Base-by-base conservation (phyloP, 2,888 invertebrate genomes). In the Timandra comae region DNA sequence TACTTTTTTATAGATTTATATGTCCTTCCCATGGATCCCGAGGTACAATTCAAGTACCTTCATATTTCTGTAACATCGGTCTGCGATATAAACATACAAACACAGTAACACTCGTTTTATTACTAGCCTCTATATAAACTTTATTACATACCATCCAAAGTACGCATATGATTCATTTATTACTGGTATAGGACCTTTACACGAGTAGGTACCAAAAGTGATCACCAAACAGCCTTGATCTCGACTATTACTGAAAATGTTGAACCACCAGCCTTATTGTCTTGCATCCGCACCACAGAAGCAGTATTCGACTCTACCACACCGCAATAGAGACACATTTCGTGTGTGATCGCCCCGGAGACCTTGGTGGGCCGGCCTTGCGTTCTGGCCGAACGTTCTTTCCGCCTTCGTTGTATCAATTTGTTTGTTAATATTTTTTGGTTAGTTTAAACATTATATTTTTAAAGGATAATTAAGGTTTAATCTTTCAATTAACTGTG, bases 381-480 rank as follows among this genome's bases (percentile, higher is more conserved):
- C 73, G 16, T 16, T 16, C 16, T 16, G 16, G 16, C 4, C 16
- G 16, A 5, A 3, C 79, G 77, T 69, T 84, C 82, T 82, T 85
- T 85, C 84, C 84, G 84, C 82, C 81, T 85, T 80, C 73, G 74
- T 67, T 71, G 77, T 80, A 77, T 80, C 79, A 75, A 78, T 78
- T 80, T 67, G 70, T 74, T 73, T 70, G 65, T 72, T 68, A 71
- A 69, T 70, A 72, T 76, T 76, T 16, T 74, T 73, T 68, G 66
- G 68, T 16, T 16, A 3, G 16, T 16, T 16, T n/a, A n/a, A n/a
- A 16, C 16, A n/a, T 64, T 53, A 57, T 38, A 45, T 44, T 40
- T 50, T 49, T 56, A 53, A 52, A 41, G 11, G 30, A 21, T 38
- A 41, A 41, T 45, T 43, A 36, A 43, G 31, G 24, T n/a, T n/a